A percentile compares a stretch with the other conserved stretches of the same genome.
Conservation (phyloP, 2,888 invertebrate genomes). For the Aphidius colemani region DNA sequence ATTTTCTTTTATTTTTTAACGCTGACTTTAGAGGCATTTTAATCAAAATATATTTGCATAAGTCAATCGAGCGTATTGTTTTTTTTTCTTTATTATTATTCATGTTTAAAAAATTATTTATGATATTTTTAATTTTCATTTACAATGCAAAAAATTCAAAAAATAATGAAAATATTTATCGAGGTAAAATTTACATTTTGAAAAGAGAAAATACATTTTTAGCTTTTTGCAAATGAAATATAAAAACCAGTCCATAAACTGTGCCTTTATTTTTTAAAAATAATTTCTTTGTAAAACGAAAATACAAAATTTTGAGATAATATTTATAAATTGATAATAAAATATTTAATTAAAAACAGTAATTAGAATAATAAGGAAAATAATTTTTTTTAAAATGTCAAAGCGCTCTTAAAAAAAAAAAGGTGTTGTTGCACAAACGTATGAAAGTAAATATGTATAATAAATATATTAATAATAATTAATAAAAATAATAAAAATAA, state of each 20-base stretch:
- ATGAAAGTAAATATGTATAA: constrained; percentile 50
- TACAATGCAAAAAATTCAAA: no score
- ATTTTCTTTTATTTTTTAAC: not conserved
- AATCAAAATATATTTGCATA: not conserved
- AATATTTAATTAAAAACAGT: not conserved
- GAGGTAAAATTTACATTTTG: constrained; percentile 4
- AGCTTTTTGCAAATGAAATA: constrained; percentile 21
- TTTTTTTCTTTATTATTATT: constrained; percentile 4
- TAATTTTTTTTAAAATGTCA: constrained; percentile 7
- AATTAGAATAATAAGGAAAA: constrained; percentile 13
- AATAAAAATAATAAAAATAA: constrained; percentile 10
- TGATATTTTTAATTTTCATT: no score
- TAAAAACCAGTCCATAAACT: constrained; percentile 20
- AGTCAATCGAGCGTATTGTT: constrained; percentile 6
- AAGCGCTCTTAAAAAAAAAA: constrained; percentile 29
- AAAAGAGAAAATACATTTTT: constrained; percentile 9
- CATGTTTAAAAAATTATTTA: not conserved
- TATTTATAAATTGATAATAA: not conserved
- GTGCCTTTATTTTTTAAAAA: constrained; percentile 26
- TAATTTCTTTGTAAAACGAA: constrained; percentile 5
- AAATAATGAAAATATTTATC: not conserved
- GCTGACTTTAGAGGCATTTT: constrained; percentile 10
- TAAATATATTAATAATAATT: no score
- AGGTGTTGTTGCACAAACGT: constrained; percentile 49
- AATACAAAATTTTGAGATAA: constrained; percentile 1